A percentile compares a stretch with the other conserved stretches of the same genome.
Evolutionary conservation across 2,888 invertebrate genomes (phyloP).

Genomic region (Venustoraphidia nigricollis): DNA sequence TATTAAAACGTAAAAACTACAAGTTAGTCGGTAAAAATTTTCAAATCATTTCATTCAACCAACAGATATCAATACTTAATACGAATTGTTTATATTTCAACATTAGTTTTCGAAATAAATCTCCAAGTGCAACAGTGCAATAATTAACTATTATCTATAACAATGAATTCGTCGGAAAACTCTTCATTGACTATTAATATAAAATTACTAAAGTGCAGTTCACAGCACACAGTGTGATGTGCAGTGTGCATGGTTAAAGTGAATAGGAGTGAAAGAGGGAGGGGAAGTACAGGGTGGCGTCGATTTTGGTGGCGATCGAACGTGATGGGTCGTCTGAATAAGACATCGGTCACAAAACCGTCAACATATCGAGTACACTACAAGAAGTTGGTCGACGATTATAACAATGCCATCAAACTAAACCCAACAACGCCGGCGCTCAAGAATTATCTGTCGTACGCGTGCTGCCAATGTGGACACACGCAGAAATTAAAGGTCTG

Average conservation of each 20-base stretch:
- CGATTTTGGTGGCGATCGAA: conserved; percentile 7
- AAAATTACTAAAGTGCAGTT: no score
- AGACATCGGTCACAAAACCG: conserved; percentile 20
- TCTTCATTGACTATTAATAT: no score
- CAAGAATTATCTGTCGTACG: conserved; percentile 40
- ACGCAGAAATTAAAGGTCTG: conserved; percentile 37
- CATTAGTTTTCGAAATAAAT: no score
- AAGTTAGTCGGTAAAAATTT: no score
- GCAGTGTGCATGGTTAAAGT: background rate
- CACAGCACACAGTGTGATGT: background rate
- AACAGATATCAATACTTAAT: no score
- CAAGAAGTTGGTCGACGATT: conserved; percentile 40
- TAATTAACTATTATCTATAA: no score
- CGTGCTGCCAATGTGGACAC: conserved; percentile 43
- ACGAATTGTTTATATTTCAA: no score
- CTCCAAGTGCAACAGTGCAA: no score
- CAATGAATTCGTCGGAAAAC: no score
- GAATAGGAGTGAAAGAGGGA: conserved; percentile 8
- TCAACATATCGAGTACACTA: conserved; percentile 40
- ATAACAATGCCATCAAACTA: conserved; percentile 16
- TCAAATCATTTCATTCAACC: no score
- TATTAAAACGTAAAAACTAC: no score
- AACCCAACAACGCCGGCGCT: conserved; percentile 22
- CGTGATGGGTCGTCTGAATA: conserved; percentile 36
- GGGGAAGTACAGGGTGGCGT: conserved; percentile 11